Percentiles rank a stretch among this genome's conserved stretches.
Conservation (phyloP, 2,797 vertebrate species). For the Rachycentron canadum region DNA sequence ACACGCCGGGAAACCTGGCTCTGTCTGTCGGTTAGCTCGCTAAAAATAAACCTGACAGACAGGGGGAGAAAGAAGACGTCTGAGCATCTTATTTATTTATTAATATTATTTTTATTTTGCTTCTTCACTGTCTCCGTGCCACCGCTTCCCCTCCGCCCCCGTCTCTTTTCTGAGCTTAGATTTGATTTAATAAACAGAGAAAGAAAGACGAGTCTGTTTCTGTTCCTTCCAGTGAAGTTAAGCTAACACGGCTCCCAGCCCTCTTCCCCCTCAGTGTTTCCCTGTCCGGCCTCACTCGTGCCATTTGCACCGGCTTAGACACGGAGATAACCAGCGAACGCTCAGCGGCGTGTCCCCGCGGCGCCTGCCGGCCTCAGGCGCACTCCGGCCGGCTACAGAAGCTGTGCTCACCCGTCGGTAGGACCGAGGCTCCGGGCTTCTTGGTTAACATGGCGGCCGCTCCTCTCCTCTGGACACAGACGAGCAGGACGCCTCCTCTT, state of each 20-base stretch:
- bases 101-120: no score
- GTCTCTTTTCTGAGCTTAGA: not conserved
- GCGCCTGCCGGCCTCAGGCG: constrained; percentile 8
- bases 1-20: constrained; percentile 19
- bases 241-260: constrained; percentile 21
- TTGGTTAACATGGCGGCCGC: constrained; percentile 84
- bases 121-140: not conserved
- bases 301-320: not conserved
- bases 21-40: constrained; percentile 39
- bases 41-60: constrained; percentile 70
- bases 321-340: no score
- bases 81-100: not conserved
- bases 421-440: constrained; percentile 80
- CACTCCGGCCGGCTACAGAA: constrained; percentile 13
- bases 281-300: no score
- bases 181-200: constrained; percentile 15
- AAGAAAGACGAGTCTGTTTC: not conserved
- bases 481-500: constrained; percentile 83
- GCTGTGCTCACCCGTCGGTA: constrained; percentile 77
- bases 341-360: constrained; percentile 12
- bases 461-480: constrained; percentile 80
- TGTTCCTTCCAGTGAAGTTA: not conserved
- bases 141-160: not conserved
- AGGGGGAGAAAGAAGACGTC: constrained; percentile 10
- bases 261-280: not conserved